A percentile compares a stretch with the other conserved stretches of the same genome.
Evolutionary conservation across 2,888 invertebrate genomes (phyloP).

Genomic region (Ceraclea dissimilis): DNA sequence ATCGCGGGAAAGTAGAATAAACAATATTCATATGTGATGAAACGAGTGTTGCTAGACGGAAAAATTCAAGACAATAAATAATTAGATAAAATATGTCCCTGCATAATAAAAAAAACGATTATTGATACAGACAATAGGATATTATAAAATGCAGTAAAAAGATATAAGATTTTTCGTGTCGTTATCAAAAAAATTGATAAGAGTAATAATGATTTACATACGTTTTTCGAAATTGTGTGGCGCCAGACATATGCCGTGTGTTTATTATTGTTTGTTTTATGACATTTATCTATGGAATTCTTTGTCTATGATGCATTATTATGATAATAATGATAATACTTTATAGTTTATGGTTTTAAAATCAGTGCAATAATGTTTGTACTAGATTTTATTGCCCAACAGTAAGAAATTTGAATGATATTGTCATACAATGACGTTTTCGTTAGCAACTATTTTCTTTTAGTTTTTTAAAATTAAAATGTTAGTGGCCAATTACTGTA

Average conservation of each 20-base stretch:
- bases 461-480: too few relatives aligned
- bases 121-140: too few relatives aligned
- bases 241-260: neutral
- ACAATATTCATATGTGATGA: too few relatives aligned
- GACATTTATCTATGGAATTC: neutral
- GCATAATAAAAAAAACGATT: too few relatives aligned
- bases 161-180: neutral
- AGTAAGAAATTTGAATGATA: neutral
- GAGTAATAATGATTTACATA: neutral
- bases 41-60: too few relatives aligned
- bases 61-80: too few relatives aligned
- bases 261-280: neutral
- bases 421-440: neutral
- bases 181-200: neutral
- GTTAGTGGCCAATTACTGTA: too few relatives aligned
- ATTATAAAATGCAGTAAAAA: neutral
- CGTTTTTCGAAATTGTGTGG: neutral
- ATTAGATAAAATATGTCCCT: too few relatives aligned
- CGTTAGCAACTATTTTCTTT: too few relatives aligned
- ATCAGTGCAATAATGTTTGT: neutral
- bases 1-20: too few relatives aligned
- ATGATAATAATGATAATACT: neutral
- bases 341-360: neutral
- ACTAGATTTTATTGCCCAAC: neutral
- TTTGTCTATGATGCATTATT: neutral